A percentile compares a stretch with the other conserved stretches of the same genome.
Conservation (phyloP, 2,888 invertebrate species). For the Mimumesa dahlbomi region DNA sequence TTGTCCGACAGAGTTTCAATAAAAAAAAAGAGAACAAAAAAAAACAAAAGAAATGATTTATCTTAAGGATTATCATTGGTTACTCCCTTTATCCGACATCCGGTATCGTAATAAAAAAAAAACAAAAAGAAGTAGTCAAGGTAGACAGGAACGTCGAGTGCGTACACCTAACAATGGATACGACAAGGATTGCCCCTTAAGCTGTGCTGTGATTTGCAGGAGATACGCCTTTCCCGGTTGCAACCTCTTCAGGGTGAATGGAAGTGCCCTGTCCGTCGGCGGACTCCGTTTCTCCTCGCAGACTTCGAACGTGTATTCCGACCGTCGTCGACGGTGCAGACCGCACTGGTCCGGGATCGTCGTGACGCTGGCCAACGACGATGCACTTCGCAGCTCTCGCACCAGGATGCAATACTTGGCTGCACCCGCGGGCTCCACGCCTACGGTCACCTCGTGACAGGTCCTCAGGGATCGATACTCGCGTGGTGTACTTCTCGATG, state of each 20-base stretch:
- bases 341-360: constrained; percentile 73
- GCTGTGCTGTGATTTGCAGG: constrained; percentile 73
- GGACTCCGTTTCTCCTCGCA: constrained; percentile 72
- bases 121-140: too few species aligned
- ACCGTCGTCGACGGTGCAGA: constrained; percentile 71
- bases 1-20: too few species aligned
- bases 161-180: constrained; percentile 73
- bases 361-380: constrained; percentile 62
- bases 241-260: constrained; percentile 70
- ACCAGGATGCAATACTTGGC: constrained; percentile 74
- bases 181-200: constrained; percentile 71
- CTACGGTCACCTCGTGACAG: constrained; percentile 74
- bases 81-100: constrained; percentile 19
- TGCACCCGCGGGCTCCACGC: constrained; percentile 72
- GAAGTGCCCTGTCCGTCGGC: constrained; percentile 67
- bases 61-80: constrained; percentile 22
- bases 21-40: too few species aligned
- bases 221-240: constrained; percentile 73
- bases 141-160: constrained; percentile 69
- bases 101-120: constrained; percentile 30
- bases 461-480: constrained; percentile 70
- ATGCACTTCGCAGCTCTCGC: constrained; percentile 67
- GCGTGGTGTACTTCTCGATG: constrained; percentile 68
- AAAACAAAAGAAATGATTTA: neutral
- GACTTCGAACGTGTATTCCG: constrained; percentile 70